Conservation (phyloP, 2,888 invertebrate genomes). For the Leuctra nigra region DNA sequence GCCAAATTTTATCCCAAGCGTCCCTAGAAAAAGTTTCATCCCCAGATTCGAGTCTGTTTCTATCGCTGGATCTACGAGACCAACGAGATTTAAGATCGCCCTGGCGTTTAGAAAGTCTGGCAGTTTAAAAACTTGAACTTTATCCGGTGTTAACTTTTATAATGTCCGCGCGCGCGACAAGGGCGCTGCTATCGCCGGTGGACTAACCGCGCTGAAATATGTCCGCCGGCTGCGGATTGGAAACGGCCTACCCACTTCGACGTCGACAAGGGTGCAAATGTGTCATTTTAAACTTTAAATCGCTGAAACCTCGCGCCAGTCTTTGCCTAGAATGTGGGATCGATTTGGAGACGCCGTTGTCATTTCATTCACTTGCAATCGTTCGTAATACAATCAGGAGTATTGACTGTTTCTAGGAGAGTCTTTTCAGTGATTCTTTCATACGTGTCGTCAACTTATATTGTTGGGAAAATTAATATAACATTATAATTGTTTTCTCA, state of each 20-base stretch:
- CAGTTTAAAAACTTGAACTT: conserved; percentile 17
- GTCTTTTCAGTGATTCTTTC: too few species aligned
- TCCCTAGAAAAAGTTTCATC: background rate
- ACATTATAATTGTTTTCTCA: too few species aligned
- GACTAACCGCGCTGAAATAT: conserved; percentile 11
- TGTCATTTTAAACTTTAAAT: background rate
- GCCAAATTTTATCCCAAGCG: conserved; percentile 7
- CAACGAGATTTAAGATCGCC: conserved; percentile 11
- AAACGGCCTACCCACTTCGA: background rate
- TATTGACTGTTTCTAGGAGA: too few species aligned
- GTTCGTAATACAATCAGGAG: too few species aligned
- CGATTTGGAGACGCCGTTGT: too few species aligned
- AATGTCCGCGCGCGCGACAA: conserved; percentile 4
- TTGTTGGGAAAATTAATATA: too few species aligned
- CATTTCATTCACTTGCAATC: too few species aligned
- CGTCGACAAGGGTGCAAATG: conserved; percentile 6
- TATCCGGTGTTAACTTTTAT: conserved; percentile 13
- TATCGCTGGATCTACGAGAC: background rate
- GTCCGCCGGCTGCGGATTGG: background rate
- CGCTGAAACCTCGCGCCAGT: too few species aligned
- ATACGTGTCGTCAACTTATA: too few species aligned
- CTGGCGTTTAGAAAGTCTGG: conserved; percentile 9
- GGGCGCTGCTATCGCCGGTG: background rate
- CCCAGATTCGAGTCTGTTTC: background rate
- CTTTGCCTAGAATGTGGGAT: too few species aligned